phyloP scores from a whole-genome alignment of 2,797 vertebrate species.

The Arnoldichthys spilopterus region DNA sequence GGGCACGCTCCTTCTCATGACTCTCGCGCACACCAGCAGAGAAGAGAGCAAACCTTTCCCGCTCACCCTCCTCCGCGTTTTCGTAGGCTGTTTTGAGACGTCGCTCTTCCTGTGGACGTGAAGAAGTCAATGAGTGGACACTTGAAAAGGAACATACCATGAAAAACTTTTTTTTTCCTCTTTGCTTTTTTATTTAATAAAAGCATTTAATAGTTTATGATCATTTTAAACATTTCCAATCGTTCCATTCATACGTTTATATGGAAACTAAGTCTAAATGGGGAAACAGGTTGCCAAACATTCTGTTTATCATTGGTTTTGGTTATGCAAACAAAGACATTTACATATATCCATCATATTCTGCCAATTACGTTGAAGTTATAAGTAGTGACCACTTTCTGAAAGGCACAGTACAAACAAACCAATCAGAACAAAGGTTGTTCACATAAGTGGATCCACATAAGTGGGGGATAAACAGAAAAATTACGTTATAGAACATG shows the following conservation, averaged over 20 bases:
- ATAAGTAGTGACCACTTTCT: too few relatives aligned
- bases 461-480: too few relatives aligned
- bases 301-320: not conserved
- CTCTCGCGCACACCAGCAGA: conserved; percentile 92
- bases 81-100: conserved; percentile 81
- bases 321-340: not conserved
- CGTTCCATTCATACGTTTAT: too few relatives aligned
- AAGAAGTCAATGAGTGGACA: not conserved
- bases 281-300: not conserved
- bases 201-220: too few relatives aligned
- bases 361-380: too few relatives aligned
- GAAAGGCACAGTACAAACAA: not conserved
- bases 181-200: too few relatives aligned
- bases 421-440: too few relatives aligned
- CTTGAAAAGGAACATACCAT: conserved; percentile 1
- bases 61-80: conserved; percentile 84
- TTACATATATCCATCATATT: not conserved
- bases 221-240: too few relatives aligned
- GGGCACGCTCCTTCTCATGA: conserved; percentile 92
- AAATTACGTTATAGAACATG: too few relatives aligned
- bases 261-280: not conserved
- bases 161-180: too few relatives aligned
- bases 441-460: too few relatives aligned
- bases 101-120: conserved; percentile 86
- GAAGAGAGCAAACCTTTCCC: conserved; percentile 92